Evolutionary conservation across 2,797 vertebrate genomes (phyloP).

Genomic region (Acropternis orthonyx): DNA sequence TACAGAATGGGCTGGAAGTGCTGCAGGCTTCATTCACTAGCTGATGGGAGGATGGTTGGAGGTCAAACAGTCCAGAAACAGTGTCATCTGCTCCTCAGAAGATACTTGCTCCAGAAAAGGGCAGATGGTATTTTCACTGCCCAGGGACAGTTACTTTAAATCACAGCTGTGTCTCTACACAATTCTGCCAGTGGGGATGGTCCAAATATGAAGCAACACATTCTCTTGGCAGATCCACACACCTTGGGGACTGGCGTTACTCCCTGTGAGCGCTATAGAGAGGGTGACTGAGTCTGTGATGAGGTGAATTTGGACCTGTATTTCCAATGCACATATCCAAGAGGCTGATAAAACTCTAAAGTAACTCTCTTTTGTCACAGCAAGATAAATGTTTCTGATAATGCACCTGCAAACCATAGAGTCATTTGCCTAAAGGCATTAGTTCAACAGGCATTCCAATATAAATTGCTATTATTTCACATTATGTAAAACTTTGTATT

Average conservation of each 20-base stretch:
- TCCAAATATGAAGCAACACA: not conserved
- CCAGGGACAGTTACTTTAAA: not conserved
- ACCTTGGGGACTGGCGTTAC: not conserved
- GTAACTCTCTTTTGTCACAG: not conserved
- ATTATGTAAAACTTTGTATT: not conserved
- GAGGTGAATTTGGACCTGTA: not conserved
- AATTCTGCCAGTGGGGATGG: not conserved
- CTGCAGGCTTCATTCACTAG: not conserved
- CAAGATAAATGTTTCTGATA: not conserved
- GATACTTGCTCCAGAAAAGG: not conserved
- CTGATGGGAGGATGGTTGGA: rapidly evolving
- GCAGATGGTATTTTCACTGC: not conserved
- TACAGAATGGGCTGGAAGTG: not conserved
- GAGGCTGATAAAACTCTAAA: not conserved
- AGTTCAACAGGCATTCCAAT: not conserved
- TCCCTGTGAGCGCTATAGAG: not conserved
- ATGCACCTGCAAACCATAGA: not conserved
- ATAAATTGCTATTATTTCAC: not conserved
- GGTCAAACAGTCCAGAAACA: not conserved
- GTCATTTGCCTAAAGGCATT: not conserved
- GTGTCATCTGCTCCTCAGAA: not conserved
- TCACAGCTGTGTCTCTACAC: not conserved
- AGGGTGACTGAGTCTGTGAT: not conserved
- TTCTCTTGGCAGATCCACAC: not conserved
- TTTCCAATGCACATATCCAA: not conserved